Conservation (phyloP, 2,797 vertebrate genomes). For the Urosaurus nigricauda region DNA sequence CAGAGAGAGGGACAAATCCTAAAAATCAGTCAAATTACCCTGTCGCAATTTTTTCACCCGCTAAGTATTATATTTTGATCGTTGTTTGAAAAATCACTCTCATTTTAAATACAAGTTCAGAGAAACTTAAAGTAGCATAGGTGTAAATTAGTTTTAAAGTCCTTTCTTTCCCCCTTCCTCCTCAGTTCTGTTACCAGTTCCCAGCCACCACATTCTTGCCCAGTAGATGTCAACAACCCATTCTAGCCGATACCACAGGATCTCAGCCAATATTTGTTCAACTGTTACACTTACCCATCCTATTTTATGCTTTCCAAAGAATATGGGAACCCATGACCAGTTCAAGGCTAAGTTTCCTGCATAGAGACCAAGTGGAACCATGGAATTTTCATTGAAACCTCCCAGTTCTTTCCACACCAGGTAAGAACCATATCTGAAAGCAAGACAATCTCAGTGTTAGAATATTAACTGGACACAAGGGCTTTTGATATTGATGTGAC, state of each 20-base stretch:
- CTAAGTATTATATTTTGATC: background rate
- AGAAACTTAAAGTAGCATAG: background rate
- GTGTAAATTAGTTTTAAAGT: background rate
- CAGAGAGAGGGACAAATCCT: background rate
- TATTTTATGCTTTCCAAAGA: slow-evolving; percentile 79
- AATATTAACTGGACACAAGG: background rate
- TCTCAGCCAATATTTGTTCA: no score
- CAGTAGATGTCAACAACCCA: background rate
- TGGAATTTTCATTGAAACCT: slow-evolving; percentile 77
- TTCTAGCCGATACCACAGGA: no score
- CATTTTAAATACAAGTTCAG: no score
- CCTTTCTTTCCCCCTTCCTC: background rate
- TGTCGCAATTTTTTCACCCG: background rate
- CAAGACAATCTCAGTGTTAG: background rate
- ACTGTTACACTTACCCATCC: slow-evolving; percentile 79
- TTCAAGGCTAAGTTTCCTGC: slow-evolving; percentile 81
- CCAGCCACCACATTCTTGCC: background rate
- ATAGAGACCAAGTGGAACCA: slow-evolving; percentile 82
- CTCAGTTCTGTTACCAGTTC: background rate
- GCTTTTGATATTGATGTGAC: background rate
- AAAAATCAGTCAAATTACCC: no score
- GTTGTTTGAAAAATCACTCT: no score
- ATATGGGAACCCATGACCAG: slow-evolving; percentile 83
- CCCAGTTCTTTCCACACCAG: slow-evolving; percentile 83
- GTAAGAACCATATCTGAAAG: slow-evolving; percentile 81